Percentiles rank a stretch among this genome's conserved stretches.
phyloP scores from a whole-genome alignment of 2,888 invertebrate species.

The Molanna angustata region DNA sequence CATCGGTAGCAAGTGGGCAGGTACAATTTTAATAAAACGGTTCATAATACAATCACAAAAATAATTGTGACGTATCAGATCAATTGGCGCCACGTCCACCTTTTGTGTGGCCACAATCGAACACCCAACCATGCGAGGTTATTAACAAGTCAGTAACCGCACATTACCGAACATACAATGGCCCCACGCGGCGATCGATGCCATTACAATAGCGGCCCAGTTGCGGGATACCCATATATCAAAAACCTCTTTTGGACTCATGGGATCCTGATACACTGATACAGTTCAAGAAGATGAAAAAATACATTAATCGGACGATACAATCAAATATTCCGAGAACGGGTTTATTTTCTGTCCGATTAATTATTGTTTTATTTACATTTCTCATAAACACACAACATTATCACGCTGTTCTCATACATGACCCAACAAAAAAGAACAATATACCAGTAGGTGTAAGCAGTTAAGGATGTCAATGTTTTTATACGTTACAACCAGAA shows the following conservation, averaged over 20 bases:
- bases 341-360: slow-evolving; percentile 1
- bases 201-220: slow-evolving; percentile 1
- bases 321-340: slow-evolving; percentile 6
- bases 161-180: slow-evolving; percentile 16
- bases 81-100: slow-evolving; percentile 6
- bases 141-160: slow-evolving; percentile 23
- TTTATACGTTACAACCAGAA: too few relatives aligned
- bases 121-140: slow-evolving; percentile 6
- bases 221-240: slow-evolving; percentile 10
- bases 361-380: neutral
- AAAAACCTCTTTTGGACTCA: slow-evolving; percentile 5
- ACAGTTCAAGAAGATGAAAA: too few relatives aligned
- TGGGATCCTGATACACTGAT: slow-evolving; percentile 8
- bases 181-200: slow-evolving; percentile 14
- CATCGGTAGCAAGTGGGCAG: too few relatives aligned
- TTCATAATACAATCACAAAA: too few relatives aligned
- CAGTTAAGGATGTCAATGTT: too few relatives aligned
- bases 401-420: too few relatives aligned
- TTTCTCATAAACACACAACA: too few relatives aligned
- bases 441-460: too few relatives aligned
- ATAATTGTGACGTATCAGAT: too few relatives aligned
- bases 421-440: too few relatives aligned
- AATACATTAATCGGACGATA: slow-evolving; percentile 14
- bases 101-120: slow-evolving; percentile 18
- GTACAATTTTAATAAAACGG: too few relatives aligned